Conservation (phyloP, 2,797 vertebrate genomes). For the Pantherophis alleghaniensis region DNA sequence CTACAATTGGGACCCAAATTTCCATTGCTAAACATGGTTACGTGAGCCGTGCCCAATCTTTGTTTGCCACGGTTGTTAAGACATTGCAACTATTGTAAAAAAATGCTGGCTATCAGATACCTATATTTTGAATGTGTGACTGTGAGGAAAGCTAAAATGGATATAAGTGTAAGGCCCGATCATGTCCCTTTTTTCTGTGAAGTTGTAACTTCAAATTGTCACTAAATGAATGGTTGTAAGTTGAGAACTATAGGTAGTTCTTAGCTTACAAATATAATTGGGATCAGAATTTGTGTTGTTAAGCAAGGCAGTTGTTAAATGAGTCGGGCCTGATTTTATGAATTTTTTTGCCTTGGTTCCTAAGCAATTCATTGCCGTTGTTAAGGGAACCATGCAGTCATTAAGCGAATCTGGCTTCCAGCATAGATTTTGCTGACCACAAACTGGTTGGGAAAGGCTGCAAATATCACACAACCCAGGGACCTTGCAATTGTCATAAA, state of each 20-base stretch:
- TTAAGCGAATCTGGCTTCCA: neutral
- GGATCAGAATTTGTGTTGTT: neutral
- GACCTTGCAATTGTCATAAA: neutral
- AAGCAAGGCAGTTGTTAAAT: neutral
- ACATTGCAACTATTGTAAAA: neutral
- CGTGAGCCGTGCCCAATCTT: neutral
- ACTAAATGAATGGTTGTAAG: neutral
- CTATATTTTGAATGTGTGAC: neutral
- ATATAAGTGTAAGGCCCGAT: neutral
- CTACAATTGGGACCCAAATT: neutral
- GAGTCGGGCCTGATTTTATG: neutral
- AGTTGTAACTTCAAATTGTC: neutral
- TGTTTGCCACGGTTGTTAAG: neutral
- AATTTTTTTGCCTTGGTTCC: neutral
- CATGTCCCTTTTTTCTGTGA: neutral
- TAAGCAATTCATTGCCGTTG: neutral
- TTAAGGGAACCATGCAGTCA: neutral
- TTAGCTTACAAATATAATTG: neutral
- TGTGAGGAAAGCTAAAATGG: neutral
- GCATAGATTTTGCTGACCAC: neutral
- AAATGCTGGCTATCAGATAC: neutral
- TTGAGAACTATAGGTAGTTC: neutral
- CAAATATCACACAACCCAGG: neutral
- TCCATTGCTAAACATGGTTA: neutral
- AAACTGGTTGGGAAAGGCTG: neutral